phyloP scores from a whole-genome alignment of 2,888 invertebrate genomes.

The Rhagium mordax region DNA sequence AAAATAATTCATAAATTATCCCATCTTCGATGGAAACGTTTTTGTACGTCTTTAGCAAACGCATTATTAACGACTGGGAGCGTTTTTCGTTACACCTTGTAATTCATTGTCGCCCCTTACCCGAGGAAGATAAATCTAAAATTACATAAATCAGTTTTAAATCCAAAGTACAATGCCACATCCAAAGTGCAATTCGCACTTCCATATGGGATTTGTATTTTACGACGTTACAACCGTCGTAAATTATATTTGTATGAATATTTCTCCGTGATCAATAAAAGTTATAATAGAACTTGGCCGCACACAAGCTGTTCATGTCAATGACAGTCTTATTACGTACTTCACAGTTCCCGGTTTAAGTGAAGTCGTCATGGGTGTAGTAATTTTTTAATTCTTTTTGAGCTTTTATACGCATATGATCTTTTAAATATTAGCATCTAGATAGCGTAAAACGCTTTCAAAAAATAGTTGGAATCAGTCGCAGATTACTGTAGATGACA shows the following conservation, averaged over 20 bases:
- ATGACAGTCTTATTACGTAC: not conserved
- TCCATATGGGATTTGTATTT: not conserved
- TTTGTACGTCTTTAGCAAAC: too few species aligned
- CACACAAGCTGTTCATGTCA: conserved; percentile 5
- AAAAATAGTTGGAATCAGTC: too few species aligned
- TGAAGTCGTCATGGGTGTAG: not conserved
- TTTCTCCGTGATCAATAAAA: conserved; percentile 9
- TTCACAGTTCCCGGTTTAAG: not conserved
- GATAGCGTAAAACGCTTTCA: too few species aligned
- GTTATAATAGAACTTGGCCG: not conserved
- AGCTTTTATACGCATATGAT: too few species aligned
- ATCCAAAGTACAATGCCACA: not conserved
- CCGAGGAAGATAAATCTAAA: not conserved
- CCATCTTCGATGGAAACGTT: too few species aligned
- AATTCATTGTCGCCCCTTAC: not conserved
- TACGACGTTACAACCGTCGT: not conserved
- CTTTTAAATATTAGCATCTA: too few species aligned
- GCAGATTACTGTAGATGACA: too few species aligned
- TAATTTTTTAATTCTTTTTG: not conserved
- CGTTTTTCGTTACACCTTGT: not conserved
- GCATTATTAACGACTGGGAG: not conserved
- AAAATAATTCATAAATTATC: too few species aligned
- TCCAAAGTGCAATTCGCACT: conserved; percentile 6
- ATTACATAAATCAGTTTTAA: conserved; percentile 17
- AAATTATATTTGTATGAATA: conserved; percentile 7